Conservation (phyloP, 2,888 invertebrate species). For the Cerastis rubricosa region DNA sequence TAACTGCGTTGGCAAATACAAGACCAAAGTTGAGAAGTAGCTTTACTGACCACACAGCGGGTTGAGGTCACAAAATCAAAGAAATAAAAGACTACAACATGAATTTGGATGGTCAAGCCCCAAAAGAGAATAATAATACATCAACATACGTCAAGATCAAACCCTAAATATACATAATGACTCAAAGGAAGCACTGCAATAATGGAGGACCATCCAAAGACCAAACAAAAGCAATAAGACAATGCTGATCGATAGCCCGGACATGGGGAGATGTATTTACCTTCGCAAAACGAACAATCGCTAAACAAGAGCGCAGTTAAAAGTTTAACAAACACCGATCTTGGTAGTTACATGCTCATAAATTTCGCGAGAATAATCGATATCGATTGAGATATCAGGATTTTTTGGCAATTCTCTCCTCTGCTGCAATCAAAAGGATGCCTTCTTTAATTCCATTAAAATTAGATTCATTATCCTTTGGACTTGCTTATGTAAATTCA, state of each 20-base stretch:
- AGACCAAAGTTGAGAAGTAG: not conserved
- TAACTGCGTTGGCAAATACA: slow-evolving; percentile 1
- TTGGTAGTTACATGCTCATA: slow-evolving; percentile 79
- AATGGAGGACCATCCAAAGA: slow-evolving; percentile 47
- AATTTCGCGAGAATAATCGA: slow-evolving; percentile 79
- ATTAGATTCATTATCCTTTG: slow-evolving; percentile 63
- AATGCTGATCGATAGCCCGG: slow-evolving; percentile 63
- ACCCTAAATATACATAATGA: slow-evolving; percentile 48
- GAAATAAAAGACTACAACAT: not conserved
- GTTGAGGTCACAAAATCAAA: not conserved
- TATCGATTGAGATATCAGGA: slow-evolving; percentile 84
- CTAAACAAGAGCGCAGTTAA: slow-evolving; percentile 65
- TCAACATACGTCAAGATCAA: slow-evolving; percentile 33
- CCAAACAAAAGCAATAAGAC: slow-evolving; percentile 59
- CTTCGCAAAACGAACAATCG: slow-evolving; percentile 62
- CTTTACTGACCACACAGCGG: slow-evolving; percentile 1
- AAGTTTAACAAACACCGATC: slow-evolving; percentile 78
- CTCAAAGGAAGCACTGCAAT: slow-evolving; percentile 46
- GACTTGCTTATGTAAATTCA: slow-evolving; percentile 68
- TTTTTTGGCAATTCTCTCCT: slow-evolving; percentile 64
- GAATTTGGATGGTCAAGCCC: slow-evolving; percentile 8
- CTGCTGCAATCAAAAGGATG: slow-evolving; percentile 55
- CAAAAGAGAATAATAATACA: slow-evolving; percentile 39
- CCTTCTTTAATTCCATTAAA: slow-evolving; percentile 65
- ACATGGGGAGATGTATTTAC: slow-evolving; percentile 58